Evolutionary conservation across 1,140 invertebrate species (phyloP).

Genomic region (Bombus soroeensis): DNA sequence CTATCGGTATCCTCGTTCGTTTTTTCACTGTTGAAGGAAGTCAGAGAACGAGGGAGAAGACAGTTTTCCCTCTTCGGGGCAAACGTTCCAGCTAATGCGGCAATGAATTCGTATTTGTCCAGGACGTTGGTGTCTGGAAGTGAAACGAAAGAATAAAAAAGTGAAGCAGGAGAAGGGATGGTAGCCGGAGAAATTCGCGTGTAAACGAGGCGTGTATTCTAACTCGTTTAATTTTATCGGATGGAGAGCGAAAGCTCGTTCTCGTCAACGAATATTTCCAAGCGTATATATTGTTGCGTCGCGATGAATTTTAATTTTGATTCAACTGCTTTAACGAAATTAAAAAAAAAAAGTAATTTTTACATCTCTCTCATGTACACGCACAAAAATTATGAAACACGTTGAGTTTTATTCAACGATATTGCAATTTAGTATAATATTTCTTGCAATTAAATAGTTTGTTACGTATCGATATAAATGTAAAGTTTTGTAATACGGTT

Average conservation of each 20-base stretch:
- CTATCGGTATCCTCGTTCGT: conserved; percentile 37
- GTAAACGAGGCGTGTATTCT: conserved; percentile 52
- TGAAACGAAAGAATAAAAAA: conserved; percentile 42
- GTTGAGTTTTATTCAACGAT: neutral
- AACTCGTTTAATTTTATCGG: conserved; percentile 57
- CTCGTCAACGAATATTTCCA: conserved; percentile 28
- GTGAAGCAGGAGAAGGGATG: too few species aligned
- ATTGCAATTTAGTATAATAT: neutral
- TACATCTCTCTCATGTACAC: neutral
- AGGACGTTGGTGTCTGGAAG: conserved; percentile 51
- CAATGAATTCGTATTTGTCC: conserved; percentile 72
- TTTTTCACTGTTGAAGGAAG: neutral
- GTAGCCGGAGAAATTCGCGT: conserved; percentile 46
- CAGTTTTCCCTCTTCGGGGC: conserved; percentile 39
- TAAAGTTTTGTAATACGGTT: too few species aligned
- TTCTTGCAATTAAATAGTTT: neutral
- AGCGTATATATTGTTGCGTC: neutral
- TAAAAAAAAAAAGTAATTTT: neutral
- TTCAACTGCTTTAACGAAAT: too few species aligned
- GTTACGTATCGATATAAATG: too few species aligned
- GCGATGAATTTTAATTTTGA: conserved; percentile 29
- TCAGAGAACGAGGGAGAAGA: neutral
- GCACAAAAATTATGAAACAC: neutral
- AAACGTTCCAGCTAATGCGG: conserved; percentile 63
- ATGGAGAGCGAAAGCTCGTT: conserved; percentile 16